phyloP scores from a whole-genome alignment of 2,113 vertebrate species.

The Stomatorhinus ivindoensis region DNA sequence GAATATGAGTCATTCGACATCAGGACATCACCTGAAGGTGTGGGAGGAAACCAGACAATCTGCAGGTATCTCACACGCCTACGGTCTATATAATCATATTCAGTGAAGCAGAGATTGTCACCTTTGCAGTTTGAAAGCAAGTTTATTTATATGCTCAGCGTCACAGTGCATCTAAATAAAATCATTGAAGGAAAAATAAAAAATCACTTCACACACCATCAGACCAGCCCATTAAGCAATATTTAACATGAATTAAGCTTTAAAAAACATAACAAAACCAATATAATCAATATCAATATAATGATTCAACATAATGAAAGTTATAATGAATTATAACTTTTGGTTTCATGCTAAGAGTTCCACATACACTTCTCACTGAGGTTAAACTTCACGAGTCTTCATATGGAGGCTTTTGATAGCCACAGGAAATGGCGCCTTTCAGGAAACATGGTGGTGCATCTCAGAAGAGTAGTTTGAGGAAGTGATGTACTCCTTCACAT shows the following conservation, averaged over 20 bases:
- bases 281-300: background rate
- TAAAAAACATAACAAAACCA: background rate
- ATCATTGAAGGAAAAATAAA: background rate
- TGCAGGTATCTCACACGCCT: background rate
- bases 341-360: background rate
- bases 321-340: background rate
- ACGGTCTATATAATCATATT: background rate
- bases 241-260: background rate
- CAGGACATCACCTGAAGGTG: background rate
- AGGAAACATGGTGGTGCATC: background rate
- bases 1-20: background rate
- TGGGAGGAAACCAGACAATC: background rate
- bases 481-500: background rate
- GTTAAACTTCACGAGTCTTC: background rate
- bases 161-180: background rate
- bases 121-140: background rate
- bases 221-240: background rate
- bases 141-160: background rate
- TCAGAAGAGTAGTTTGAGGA: background rate
- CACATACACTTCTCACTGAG: background rate
- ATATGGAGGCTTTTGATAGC: background rate
- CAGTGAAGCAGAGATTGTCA: background rate
- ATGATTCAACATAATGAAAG: background rate
- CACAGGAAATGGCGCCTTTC: background rate
- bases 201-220: background rate